Evolutionary conservation across 2,888 invertebrate species (phyloP), one percentile per base, ranked within the genome.

Genomic region (Drosophila gaucha): DNA sequence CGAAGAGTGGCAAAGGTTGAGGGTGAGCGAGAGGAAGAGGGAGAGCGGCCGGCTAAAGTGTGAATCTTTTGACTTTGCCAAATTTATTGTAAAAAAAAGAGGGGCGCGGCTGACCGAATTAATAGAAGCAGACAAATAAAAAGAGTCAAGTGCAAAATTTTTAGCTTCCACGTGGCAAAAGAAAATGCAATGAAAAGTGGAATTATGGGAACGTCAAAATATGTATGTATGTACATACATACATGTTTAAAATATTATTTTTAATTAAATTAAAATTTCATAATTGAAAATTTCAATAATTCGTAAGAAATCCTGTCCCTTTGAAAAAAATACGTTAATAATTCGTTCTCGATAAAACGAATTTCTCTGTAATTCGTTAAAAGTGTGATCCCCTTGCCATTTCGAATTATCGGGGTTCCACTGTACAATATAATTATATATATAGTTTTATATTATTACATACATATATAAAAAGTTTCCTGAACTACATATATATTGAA

Each of bases 51-150:
- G 9, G 8, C 46, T 16, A 46, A 46, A 39, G 16, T 39, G 39
- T 22, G 46, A 43, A 55, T 51, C 44, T 51, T 33, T 18, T 31
- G 22, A 52, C 33, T 22, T n/a, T 18, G 56, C 20, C 14, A 44
- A 66, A 41, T 41, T 26, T 30, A 41, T 46, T 36, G 31, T 33
- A 47, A 26, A 16, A 36, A 41, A 44, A 55, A 16, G 31, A 46
- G 67, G 66, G 65, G 65, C 67, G 67, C 56, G 65, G 36, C 65
- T 49, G 35, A 1, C 22, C 66, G 30, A 66, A 24, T 14, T 46
- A 20, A 22, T 31, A n/a, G 20, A 30, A 31, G 18, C 28, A 46
- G 30, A n/a, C 6, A 3, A n/a, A 33, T n/a, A 22, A 2, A 2
- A 20, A 31, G n/a, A 46, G 9, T 9, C 20, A 46, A 46, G n/a